Base-by-base conservation (phyloP, 2,113 vertebrate species). In the Leiothrix lutea region DNA sequence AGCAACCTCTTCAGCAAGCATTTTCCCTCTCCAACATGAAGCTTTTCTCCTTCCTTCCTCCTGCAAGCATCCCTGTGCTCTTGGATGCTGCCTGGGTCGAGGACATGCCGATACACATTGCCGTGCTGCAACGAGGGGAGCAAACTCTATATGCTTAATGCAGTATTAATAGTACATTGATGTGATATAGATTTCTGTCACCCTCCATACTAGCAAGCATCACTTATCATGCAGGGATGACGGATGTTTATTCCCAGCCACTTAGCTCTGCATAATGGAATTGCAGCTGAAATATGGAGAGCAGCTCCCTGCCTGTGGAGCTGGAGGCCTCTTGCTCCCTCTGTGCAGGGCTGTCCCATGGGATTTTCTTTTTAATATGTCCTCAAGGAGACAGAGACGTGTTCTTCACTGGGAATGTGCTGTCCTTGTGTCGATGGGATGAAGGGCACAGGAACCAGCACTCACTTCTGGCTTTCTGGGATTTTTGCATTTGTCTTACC, bases 121-220 rank as follows among this genome's bases (percentile, higher is more conserved):
- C 87, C 2, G 33, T 17, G 38, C 96, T 97, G 92, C 61, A 61
- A 54, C 17, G 81, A 88, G 94, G 69, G 90, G 85, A 77, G 35
- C 81, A 44, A 92, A 94, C 83, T 94, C 94, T 81, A 38, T 78
- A 50, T 89, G 88, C 64, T 77, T 97, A 97, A 97, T 97, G 92
- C 93, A 88, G 95, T 96, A 98, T 98, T 98, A 98, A 97, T 97
- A 97, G 97, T 92, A 95, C 91, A 83, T 97, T 69, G 62, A 95
- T 90, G 61, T 88, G 96, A 97, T 97, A 96, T 91, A 97, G 98
- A 97, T 97, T 97, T 98, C 97, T 97, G 98, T 97, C 97, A 97
- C 95, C 94, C 89, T 96, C 94, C 96, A 87, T 97, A 84, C 97
- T 81, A 97, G 97, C 96, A 95, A 94, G 96, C 97, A 97, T 97